Conservation (phyloP, 2,797 vertebrate genomes). For the Propithecus deckenii region DNA sequence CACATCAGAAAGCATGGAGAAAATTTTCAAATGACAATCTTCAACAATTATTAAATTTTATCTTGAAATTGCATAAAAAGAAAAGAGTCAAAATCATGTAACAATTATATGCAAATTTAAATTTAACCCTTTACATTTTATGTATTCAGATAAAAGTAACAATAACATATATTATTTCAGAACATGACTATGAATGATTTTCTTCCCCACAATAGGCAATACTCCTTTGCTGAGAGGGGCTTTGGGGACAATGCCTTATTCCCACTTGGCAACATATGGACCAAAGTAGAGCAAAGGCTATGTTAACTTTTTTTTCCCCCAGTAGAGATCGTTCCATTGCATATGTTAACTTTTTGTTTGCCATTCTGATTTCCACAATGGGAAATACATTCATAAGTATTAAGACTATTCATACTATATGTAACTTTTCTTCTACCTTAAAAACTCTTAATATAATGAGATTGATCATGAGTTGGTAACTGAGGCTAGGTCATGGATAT, state of each 20-base stretch:
- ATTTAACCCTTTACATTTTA: background rate
- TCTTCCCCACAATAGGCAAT: background rate
- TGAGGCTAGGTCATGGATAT: background rate
- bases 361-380: background rate
- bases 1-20: background rate
- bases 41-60: conserved; percentile 8
- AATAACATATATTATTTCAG: background rate
- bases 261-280: background rate
- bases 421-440: background rate
- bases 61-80: background rate
- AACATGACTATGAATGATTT: background rate
- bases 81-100: background rate
- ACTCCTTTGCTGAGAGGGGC: background rate
- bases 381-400: background rate
- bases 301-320: background rate
- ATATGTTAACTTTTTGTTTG: background rate
- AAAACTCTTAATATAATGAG: background rate
- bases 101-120: background rate
- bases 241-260: background rate
- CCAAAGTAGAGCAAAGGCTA: background rate
- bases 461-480: background rate
- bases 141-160: background rate
- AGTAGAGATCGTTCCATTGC: no score
- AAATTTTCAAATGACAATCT: background rate
- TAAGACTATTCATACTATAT: background rate